These are phyloP conservation scores for Cynopterus sphinx DNA, from an alignment of 2,797 vertebrate genomes.

Conservation along the genomic window DNA sequence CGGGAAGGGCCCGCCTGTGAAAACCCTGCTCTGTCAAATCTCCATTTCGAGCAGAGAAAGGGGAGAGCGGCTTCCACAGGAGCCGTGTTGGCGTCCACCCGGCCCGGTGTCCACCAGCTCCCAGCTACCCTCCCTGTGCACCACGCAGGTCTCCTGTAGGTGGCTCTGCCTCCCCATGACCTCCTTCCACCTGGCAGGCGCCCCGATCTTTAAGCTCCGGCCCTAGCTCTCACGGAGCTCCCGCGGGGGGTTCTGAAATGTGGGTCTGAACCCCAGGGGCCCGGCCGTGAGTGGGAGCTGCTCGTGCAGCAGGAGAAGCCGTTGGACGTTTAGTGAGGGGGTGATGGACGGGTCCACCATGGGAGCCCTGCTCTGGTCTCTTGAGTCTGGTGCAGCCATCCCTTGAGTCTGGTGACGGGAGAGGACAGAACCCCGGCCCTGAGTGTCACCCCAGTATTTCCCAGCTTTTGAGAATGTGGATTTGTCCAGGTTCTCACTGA, in stretches of 20 bases:
- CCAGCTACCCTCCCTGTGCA: background rate
- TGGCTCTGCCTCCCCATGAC: constrained; percentile 18
- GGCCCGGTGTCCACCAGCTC: fast-evolving
- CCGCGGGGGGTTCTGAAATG: background rate
- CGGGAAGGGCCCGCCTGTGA: background rate
- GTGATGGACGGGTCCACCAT: background rate
- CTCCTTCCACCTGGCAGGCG: fast-evolving
- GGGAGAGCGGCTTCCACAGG: background rate
- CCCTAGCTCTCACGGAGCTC: background rate
- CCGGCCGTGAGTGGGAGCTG: background rate
- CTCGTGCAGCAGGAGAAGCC: background rate
- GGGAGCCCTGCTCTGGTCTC: background rate
- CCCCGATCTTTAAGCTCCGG: background rate
- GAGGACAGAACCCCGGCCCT: background rate
- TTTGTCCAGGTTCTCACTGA: background rate
- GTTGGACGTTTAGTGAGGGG: background rate
- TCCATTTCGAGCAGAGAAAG: background rate
- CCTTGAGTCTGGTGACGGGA: background rate
- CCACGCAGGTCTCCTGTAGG: constrained; percentile 13
- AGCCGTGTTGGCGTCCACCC: no score
- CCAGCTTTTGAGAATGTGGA: background rate
- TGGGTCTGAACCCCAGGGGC: background rate
- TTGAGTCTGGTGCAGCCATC: no score
- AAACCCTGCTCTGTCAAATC: background rate
- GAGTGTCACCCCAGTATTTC: background rate